phyloP scores from a whole-genome alignment of 2,888 invertebrate genomes.

The Idaea straminata region DNA sequence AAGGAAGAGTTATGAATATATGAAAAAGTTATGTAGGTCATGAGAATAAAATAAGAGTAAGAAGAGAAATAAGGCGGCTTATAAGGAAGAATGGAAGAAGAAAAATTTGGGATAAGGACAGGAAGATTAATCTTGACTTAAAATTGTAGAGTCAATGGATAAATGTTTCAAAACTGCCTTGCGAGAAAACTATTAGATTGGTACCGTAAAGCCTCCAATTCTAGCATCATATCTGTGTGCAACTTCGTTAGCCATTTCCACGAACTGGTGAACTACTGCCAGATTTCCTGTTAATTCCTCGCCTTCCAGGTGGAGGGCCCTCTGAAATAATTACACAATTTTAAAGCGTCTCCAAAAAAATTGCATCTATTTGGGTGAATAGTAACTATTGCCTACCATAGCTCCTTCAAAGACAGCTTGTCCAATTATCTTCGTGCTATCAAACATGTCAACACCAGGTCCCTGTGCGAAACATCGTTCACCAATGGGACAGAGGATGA shows the following conservation, averaged over 20 bases:
- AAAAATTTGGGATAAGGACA: no score
- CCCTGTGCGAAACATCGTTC: constrained; percentile 87
- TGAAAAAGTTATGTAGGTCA: no score
- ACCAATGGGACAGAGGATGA: constrained; percentile 81
- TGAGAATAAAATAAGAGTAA: no score
- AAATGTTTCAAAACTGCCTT: no score
- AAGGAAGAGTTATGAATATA: no score
- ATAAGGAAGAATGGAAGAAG: no score
- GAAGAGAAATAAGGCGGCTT: no score
- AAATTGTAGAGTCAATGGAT: no score
- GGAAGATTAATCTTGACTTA: no score
- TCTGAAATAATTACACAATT: constrained; percentile 57
- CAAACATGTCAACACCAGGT: constrained; percentile 90
- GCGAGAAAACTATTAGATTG: neutral
- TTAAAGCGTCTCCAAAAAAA: constrained; percentile 2
- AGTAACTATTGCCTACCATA: constrained; percentile 50
- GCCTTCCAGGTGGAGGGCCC: constrained; percentile 69
- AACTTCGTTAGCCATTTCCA: constrained; percentile 84
- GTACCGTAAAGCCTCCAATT: constrained; percentile 55
- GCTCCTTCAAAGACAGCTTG: constrained; percentile 84
- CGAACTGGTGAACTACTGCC: constrained; percentile 85
- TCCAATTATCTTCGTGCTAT: constrained; percentile 90
- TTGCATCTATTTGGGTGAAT: no score
- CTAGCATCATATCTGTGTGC: constrained; percentile 66
- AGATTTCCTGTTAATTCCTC: constrained; percentile 84